A percentile compares a stretch with the other conserved stretches of the same genome.
Evolutionary conservation across 37 sponge, comb jelly and placozoan genomes (phyloP).

Genomic region (Beroe ovata): DNA sequence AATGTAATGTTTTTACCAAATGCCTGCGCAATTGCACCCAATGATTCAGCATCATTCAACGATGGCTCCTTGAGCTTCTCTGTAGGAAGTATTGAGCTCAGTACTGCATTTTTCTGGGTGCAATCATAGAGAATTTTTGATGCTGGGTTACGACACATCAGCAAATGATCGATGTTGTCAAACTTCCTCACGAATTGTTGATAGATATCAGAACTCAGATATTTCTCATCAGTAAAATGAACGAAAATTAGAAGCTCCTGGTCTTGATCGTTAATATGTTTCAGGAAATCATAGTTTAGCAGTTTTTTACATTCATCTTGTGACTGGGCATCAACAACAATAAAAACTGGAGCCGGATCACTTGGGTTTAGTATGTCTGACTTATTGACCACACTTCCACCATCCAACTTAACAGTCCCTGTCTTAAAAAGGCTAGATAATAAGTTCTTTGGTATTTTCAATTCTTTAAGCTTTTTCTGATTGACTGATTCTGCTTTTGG

Average conservation of each 20-base stretch:
- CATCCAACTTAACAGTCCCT: slow-evolving; percentile 2
- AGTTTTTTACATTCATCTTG: slow-evolving; percentile 6
- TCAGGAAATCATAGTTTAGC: background rate
- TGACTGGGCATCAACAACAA: slow-evolving; percentile 17
- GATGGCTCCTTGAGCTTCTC: background rate
- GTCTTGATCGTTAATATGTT: background rate
- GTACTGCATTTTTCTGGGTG: slow-evolving; percentile 28
- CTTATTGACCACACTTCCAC: slow-evolving; percentile 43
- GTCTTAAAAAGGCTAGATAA: slow-evolving; percentile 17
- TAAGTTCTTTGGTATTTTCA: slow-evolving; percentile 26
- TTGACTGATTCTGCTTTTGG: slow-evolving; percentile 11
- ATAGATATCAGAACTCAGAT: background rate
- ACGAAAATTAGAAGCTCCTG: background rate
- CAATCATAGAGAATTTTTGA: slow-evolving; percentile 33
- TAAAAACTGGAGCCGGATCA: slow-evolving; percentile 43
- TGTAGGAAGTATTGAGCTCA: slow-evolving; percentile 29
- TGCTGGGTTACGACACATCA: slow-evolving; percentile 35
- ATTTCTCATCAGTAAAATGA: background rate
- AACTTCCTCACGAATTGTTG: background rate
- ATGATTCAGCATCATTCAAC: no score
- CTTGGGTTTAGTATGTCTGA: slow-evolving; percentile 5
- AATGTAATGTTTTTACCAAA: background rate
- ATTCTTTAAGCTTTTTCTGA: slow-evolving; percentile 2
- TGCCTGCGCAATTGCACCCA: background rate
- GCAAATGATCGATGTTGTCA: slow-evolving; percentile 7